Evolutionary conservation across 1,140 invertebrate species (phyloP), one percentile per base, ranked within the genome.

Genomic region (Condylostylus longicornis): DNA sequence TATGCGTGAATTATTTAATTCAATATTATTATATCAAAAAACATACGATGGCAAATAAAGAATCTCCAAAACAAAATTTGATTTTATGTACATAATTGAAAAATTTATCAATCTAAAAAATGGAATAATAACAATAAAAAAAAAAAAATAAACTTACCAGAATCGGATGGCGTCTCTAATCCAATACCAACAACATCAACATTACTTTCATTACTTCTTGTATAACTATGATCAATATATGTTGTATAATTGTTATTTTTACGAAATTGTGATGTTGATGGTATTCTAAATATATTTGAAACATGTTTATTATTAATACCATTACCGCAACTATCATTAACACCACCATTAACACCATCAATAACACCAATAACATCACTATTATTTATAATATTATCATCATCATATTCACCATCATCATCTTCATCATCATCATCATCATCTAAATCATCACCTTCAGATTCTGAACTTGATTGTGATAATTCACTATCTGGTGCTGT

Each of bases 141-240:
- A n/a, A n/a, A 38, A 38, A 41, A 32, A 42, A 38, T 37, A 18
- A 50, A 77, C 77, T 77, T 62, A 80, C 84, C 82, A 36, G 83
- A 85, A 69, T 87, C 83, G 3, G 82, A 86, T 30, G 83, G 82
- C 41, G 82, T 86, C 47, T 82, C 77, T 3, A 82, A 71, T 29
- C 77, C 77, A 25, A 79, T 66, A 43, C 37, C 47, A 14, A 44
- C 23, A 46, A 68, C 68, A 42, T 75, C 72, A 28, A 72, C 48
- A 33, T 43, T 63, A 44, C 46, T 63, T 18, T 57, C 54, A 14
- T 51, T 57, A 49, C 61, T 64, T 46, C 69, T 72, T 41, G 65
- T 80, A 54, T 82, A 83, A 39, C 77, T 77, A 49, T 82, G 80
- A 56, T 82, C 79, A 30, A 56, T 68, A 35, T 64, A 49, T 38